These are phyloP conservation scores for Myripristis jacobus DNA, from an alignment of 2,797 vertebrate species.

Conservation along the genomic window DNA sequence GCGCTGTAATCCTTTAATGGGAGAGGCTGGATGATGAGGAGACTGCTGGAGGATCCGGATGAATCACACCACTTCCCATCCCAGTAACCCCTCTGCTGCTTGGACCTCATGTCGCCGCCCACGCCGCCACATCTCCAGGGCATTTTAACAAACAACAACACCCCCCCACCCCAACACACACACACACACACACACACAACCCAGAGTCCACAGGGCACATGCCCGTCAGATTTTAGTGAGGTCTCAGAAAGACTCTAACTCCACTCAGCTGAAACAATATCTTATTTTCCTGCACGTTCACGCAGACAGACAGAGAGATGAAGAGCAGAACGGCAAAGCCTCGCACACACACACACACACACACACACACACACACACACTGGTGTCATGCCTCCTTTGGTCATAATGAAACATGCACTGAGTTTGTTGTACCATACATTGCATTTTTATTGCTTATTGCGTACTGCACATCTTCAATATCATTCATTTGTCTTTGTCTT, in stretches of 20 bases:
- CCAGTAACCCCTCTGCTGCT: slow-evolving; percentile 4
- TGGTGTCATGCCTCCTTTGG: neutral
- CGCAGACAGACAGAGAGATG: too few relatives aligned
- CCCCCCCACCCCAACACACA: too few relatives aligned
- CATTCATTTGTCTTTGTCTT: too few relatives aligned
- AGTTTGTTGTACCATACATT: too few relatives aligned
- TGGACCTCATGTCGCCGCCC: neutral
- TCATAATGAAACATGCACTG: neutral
- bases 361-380: neutral
- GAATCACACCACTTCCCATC: slow-evolving; percentile 49
- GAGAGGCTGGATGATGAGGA: neutral
- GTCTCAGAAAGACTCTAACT: neutral
- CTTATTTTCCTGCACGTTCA: neutral
- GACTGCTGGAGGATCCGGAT: slow-evolving; percentile 13
- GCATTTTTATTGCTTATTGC: too few relatives aligned
- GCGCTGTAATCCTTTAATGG: slow-evolving; percentile 28
- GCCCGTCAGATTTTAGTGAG: neutral
- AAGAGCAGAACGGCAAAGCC: too few relatives aligned
- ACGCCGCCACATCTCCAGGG: neutral
- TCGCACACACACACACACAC: too few relatives aligned
- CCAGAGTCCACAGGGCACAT: too few relatives aligned
- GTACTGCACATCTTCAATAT: too few relatives aligned
- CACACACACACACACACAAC: too few relatives aligned
- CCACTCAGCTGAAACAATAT: neutral
- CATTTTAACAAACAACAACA: neutral